A percentile compares a stretch with the other conserved stretches of the same genome.
Evolutionary conservation across 2,797 vertebrate genomes (phyloP).

Genomic region (Acipenser ruthenus): DNA sequence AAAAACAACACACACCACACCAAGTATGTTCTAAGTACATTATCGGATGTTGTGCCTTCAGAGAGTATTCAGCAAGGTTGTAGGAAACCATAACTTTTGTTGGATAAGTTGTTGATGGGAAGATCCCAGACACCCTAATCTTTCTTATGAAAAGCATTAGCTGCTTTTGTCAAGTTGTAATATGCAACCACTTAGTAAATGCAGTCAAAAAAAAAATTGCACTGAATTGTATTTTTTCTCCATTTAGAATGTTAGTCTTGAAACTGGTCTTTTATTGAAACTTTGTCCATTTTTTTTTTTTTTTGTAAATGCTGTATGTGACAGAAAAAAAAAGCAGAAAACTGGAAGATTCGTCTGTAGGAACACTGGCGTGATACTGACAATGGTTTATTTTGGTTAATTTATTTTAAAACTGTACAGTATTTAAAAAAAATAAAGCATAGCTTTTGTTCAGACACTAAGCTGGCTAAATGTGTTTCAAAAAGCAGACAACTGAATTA

Average conservation of each 20-base stretch:
- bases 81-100: constrained; percentile 77
- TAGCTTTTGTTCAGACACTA: constrained; percentile 91
- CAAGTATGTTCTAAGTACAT: constrained; percentile 82
- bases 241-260: constrained; percentile 80
- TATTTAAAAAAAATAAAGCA: constrained; percentile 95
- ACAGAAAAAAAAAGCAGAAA: constrained; percentile 66
- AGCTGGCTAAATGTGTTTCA: constrained; percentile 77
- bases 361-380: constrained; percentile 76
- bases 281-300: constrained; percentile 53
- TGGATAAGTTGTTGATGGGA: constrained; percentile 58
- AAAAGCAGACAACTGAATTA: constrained; percentile 83
- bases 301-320: constrained; percentile 63
- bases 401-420: constrained; percentile 98
- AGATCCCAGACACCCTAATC: constrained; percentile 72
- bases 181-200: constrained; percentile 98
- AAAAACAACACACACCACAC: constrained; percentile 74
- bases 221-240: constrained; percentile 90
- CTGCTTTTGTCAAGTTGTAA: constrained; percentile 98
- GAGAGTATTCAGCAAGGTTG: constrained; percentile 94
- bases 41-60: constrained; percentile 98
- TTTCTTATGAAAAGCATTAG: constrained; percentile 85
- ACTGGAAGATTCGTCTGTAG: constrained; percentile 79
- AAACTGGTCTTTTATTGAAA: constrained; percentile 83
- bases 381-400: constrained; percentile 93
- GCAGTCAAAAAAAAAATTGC: constrained; percentile 87